Conservation (phyloP, 92 coral and sea anemone genomes). For the Paramuricea clavata region DNA sequence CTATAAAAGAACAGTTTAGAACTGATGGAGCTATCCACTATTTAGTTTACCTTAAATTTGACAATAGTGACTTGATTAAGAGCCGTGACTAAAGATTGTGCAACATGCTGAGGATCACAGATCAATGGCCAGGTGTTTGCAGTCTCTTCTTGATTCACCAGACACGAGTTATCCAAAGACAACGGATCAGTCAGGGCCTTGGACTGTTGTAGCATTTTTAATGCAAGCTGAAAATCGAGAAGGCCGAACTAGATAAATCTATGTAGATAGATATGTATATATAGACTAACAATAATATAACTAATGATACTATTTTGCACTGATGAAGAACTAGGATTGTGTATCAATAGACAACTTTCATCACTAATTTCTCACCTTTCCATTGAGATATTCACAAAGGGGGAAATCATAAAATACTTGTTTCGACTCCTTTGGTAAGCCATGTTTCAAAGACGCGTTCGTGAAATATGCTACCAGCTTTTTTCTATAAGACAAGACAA, state of each 20-base stretch:
- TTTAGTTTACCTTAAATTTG: slow-evolving; percentile 82
- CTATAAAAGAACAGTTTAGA: not conserved
- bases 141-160: slow-evolving; percentile 85
- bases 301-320: no score
- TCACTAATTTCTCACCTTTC: slow-evolving; percentile 75
- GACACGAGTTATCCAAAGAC: slow-evolving; percentile 89
- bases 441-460: slow-evolving; percentile 84
- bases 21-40: not conserved
- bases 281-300: no score
- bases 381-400: slow-evolving; percentile 92
- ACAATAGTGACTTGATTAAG: slow-evolving; percentile 83
- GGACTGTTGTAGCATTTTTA: slow-evolving; percentile 85
- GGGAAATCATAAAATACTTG: slow-evolving; percentile 89
- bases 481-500: slow-evolving; percentile 63
- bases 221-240: slow-evolving; percentile 62
- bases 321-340: no score
- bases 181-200: slow-evolving; percentile 84
- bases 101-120: slow-evolving; percentile 93
- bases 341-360: not conserved
- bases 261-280: no score
- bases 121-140: slow-evolving; percentile 92
- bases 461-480: slow-evolving; percentile 93
- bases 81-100: slow-evolving; percentile 82
- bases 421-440: slow-evolving; percentile 81
- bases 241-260: no score